Percentiles rank a stretch among this genome's conserved stretches.
Evolutionary conservation across 23 tunicate genomes (phyloP).

Genomic region (Ascidia mentula): DNA sequence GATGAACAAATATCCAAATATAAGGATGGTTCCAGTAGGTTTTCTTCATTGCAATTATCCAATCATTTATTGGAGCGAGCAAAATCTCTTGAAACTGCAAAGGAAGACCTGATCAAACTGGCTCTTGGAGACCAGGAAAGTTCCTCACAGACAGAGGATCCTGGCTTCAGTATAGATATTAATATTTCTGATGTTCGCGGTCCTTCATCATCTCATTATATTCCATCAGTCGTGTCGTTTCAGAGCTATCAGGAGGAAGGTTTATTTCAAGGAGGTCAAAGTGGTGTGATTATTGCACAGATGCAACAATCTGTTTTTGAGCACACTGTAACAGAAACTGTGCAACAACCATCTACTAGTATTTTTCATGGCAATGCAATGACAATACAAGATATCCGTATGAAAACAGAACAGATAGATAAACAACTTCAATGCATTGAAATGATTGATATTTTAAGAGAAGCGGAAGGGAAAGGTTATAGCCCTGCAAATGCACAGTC

Average conservation of each 20-base stretch:
- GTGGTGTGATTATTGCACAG: too few relatives aligned
- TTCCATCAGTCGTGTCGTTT: too few relatives aligned
- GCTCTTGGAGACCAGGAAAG: background rate
- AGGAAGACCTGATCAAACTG: background rate
- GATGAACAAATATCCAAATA: constrained; percentile 40
- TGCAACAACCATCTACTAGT: too few relatives aligned
- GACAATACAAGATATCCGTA: constrained; percentile 1
- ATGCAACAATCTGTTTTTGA: too few relatives aligned
- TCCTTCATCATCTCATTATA: background rate
- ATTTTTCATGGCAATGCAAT: too few relatives aligned
- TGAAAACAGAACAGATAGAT: constrained; percentile 10
- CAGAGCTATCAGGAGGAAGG: too few relatives aligned
- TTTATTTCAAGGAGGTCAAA: too few relatives aligned
- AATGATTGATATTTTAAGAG: constrained; percentile 23
- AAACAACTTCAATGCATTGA: background rate
- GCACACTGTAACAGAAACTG: too few relatives aligned
- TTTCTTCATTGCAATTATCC: constrained; percentile 5
- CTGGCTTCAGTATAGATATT: too few relatives aligned
- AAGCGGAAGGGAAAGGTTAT: too few relatives aligned
- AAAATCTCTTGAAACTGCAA: background rate
- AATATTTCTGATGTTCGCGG: background rate
- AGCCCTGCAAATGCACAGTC: too few relatives aligned
- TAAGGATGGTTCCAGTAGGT: constrained; percentile 17
- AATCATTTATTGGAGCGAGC: constrained; percentile 29
- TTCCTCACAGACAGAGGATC: background rate